Conservation (phyloP, 2,113 vertebrate species). For the Phasianus colchicus region DNA sequence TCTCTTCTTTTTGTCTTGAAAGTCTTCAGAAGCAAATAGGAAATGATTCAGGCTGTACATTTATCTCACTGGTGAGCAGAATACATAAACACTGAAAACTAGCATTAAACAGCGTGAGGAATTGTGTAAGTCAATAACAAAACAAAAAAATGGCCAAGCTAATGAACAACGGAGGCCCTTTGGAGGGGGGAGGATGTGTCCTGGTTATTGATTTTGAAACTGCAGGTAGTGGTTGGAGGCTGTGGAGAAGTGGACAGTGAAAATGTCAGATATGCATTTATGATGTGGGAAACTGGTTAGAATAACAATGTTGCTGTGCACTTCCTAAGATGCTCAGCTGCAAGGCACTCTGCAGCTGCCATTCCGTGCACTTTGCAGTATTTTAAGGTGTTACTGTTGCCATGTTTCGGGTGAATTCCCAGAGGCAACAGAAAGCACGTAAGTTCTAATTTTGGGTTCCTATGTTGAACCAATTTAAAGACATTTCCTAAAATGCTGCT, state of each 20-base stretch:
- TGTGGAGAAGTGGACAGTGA: slow-evolving; percentile 1
- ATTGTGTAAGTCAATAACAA: neutral
- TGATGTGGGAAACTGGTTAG: neutral
- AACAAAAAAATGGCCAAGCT: neutral
- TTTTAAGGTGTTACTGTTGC: accelerated
- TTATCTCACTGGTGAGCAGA: neutral
- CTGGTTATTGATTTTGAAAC: neutral
- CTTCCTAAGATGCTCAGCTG: neutral
- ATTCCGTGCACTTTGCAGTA: neutral
- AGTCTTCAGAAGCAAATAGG: neutral
- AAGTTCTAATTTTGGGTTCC: neutral
- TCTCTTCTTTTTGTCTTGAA: neutral
- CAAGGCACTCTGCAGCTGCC: neutral
- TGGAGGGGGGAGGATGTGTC: neutral
- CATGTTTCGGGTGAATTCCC: neutral
- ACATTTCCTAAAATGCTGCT: neutral
- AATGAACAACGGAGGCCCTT: neutral
- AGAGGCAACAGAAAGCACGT: neutral
- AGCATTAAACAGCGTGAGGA: neutral
- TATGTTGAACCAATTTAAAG: neutral
- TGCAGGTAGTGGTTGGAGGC: neutral
- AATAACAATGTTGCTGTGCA: neutral
- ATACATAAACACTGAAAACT: neutral
- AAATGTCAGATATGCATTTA: slow-evolving; percentile 22
- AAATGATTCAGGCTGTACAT: neutral